Percentiles rank a stretch among this genome's conserved stretches.
Evolutionary conservation across 2,888 invertebrate genomes (phyloP).

Genomic region (Meandrusa payeni): DNA sequence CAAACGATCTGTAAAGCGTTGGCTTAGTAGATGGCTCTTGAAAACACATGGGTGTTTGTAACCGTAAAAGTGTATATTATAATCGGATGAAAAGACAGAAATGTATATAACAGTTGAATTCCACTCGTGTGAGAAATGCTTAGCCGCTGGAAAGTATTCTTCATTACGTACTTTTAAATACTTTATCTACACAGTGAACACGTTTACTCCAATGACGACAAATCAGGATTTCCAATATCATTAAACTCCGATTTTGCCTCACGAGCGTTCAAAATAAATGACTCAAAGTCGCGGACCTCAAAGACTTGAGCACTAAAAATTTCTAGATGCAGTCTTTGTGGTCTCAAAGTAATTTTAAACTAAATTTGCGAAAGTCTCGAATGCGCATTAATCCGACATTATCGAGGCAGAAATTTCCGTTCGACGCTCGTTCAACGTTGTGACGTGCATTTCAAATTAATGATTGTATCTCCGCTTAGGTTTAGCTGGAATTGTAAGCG

Average conservation of each 20-base stretch:
- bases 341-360: constrained; percentile 20
- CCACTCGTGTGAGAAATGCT: no score
- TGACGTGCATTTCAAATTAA: constrained; percentile 9
- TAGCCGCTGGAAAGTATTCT: no score
- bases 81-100: no score
- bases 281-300: constrained; percentile 5
- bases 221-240: constrained; percentile 1
- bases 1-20: no score
- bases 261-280: constrained; percentile 5
- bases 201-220: background rate
- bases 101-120: no score
- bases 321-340: constrained; percentile 4
- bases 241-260: constrained; percentile 1
- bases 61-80: no score
- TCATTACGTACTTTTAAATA: no score
- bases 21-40: no score
- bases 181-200: no score
- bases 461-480: background rate
- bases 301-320: constrained; percentile 4
- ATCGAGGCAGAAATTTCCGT: constrained; percentile 8
- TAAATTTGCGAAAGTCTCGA: constrained; percentile 9
- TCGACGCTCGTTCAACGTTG: constrained; percentile 3
- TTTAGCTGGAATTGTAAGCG: no score
- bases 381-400: constrained; percentile 1
- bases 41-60: no score